A percentile compares a stretch with the other conserved stretches of the same genome.
These are phyloP conservation scores for Gyrodactylus bullatarudis DNA, from an alignment of 1,140 invertebrate genomes.

Conservation along the genomic window DNA sequence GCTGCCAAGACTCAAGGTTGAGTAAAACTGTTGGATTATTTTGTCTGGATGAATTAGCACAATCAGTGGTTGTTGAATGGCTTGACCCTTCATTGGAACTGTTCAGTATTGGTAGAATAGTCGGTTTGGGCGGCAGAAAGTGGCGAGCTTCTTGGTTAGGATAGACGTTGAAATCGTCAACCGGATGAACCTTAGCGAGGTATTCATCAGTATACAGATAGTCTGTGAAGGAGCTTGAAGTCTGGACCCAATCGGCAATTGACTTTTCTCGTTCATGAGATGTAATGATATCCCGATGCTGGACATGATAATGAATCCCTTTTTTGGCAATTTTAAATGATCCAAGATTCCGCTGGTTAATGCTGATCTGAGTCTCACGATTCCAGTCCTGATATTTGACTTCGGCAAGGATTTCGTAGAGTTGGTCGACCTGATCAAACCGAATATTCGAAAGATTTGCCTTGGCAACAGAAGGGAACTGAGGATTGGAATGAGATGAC, in stretches of 20 bases:
- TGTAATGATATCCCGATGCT: neutral
- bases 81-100: too few species aligned
- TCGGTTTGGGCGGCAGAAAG: neutral
- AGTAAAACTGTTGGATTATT: too few species aligned
- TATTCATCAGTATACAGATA: slow-evolving; percentile 2
- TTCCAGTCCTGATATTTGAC: neutral
- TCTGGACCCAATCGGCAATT: neutral
- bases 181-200: neutral
- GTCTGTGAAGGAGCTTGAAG: neutral
- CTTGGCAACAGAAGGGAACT: neutral
- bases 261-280: neutral
- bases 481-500: neutral
- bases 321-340: neutral
- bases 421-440: neutral
- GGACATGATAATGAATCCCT: slow-evolving; percentile 3
- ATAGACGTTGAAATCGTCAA: neutral
- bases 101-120: too few species aligned
- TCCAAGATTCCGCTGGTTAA: neutral
- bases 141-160: neutral
- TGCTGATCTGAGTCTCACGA: neutral
- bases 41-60: too few species aligned
- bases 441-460: neutral
- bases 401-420: slow-evolving; percentile 2
- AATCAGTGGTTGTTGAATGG: too few species aligned
- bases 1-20: neutral